These are phyloP conservation scores for Morone saxatilis DNA, from an alignment of 2,113 vertebrate genomes.

Conservation along the genomic window DNA sequence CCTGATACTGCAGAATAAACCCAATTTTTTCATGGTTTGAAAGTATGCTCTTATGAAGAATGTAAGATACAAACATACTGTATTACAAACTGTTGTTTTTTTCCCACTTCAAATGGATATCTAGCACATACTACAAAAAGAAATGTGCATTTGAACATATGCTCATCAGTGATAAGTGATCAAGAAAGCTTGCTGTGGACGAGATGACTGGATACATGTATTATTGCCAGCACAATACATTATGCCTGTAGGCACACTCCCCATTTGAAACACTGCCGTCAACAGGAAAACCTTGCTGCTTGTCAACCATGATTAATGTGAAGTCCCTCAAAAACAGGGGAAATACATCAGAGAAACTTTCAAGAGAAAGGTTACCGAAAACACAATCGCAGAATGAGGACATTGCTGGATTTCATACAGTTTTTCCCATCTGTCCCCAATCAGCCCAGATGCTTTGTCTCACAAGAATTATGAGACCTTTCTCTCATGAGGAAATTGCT, in stretches of 20 bases:
- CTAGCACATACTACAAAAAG: constrained; percentile 12
- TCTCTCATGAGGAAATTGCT: constrained; percentile 77
- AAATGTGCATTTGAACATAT: constrained; percentile 29
- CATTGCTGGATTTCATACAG: constrained; percentile 55
- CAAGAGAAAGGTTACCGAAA: constrained; percentile 65
- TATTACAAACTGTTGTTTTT: background rate
- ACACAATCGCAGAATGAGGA: constrained; percentile 62
- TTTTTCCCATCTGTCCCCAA: constrained; percentile 60
- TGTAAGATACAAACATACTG: constrained; percentile 3
- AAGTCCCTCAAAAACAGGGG: constrained; percentile 63
- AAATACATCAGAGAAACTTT: constrained; percentile 69
- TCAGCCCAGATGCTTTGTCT: constrained; percentile 71
- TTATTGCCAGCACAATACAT: constrained; percentile 47
- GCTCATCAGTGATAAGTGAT: constrained; percentile 45
- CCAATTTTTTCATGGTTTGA: constrained; percentile 2
- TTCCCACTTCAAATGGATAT: constrained; percentile 13
- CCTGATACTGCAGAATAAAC: constrained; percentile 22
- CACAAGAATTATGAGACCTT: constrained; percentile 74
- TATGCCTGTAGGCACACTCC: constrained; percentile 44
- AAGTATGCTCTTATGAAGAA: constrained; percentile 6
- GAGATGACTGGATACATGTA: constrained; percentile 42
- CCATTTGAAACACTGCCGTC: constrained; percentile 50
- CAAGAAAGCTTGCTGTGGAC: constrained; percentile 11
- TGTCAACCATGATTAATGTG: constrained; percentile 76
- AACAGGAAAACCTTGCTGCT: constrained; percentile 59